Evolutionary conservation across 2,888 invertebrate genomes (phyloP).

Genomic region (Drosophila monieri): DNA sequence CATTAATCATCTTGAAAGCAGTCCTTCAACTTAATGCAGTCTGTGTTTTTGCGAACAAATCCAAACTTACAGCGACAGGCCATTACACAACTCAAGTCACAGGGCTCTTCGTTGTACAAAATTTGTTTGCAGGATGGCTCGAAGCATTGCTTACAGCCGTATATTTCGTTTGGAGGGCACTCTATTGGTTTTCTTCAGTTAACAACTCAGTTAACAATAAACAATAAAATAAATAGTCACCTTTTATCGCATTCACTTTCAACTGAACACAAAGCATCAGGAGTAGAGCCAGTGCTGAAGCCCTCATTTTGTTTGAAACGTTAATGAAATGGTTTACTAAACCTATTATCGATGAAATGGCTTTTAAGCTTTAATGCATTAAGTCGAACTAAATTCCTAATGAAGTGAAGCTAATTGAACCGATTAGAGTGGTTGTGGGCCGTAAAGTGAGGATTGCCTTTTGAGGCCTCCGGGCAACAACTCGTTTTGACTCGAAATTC

Average conservation of each 20-base stretch:
- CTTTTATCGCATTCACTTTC: background rate
- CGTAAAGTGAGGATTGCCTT: background rate
- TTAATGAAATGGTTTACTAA: background rate
- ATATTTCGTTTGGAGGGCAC: background rate
- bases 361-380: background rate
- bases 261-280: background rate
- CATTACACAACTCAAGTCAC: background rate
- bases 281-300: background rate
- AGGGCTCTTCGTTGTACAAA: background rate
- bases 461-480: background rate
- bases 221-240: background rate
- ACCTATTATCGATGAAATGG: background rate
- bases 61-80: background rate
- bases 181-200: too few relatives aligned
- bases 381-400: conserved; percentile 7
- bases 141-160: background rate
- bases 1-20: background rate
- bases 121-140: background rate
- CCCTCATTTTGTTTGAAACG: background rate
- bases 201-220: background rate
- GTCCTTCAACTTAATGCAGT: background rate
- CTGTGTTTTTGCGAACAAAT: background rate
- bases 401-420: conserved; percentile 26
- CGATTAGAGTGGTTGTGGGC: conserved; percentile 5
- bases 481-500: background rate